phyloP scores from a whole-genome alignment of 2,888 invertebrate genomes.

The Allophyes oxyacanthae region DNA sequence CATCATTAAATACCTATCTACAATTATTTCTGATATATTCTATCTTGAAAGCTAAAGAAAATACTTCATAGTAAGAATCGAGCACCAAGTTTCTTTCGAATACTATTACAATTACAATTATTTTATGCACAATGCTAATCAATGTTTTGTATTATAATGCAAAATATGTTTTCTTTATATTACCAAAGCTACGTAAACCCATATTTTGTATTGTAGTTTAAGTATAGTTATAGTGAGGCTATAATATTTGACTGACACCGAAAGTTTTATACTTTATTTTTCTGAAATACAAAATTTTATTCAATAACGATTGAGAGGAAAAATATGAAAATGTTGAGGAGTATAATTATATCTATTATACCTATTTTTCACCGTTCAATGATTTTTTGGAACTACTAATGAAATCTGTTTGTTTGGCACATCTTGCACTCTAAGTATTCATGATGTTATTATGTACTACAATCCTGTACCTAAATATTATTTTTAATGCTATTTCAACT shows the following conservation, averaged over 20 bases:
- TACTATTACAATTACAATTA: no score
- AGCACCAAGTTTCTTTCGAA: conserved; percentile 21
- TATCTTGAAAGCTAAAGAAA: conserved; percentile 4
- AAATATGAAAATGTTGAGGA: conserved; percentile 2
- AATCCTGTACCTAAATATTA: conserved; percentile 8
- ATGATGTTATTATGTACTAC: conserved; percentile 20
- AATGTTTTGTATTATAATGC: conserved; percentile 39
- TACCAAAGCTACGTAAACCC: conserved; percentile 70
- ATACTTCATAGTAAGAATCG: conserved; percentile 3
- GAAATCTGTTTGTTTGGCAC: conserved; percentile 13
- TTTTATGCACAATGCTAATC: conserved; percentile 34
- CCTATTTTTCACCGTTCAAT: conserved; percentile 2
- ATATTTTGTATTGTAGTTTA: conserved; percentile 59
- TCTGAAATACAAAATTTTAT: conserved; percentile 12
- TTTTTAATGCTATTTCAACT: conserved; percentile 32
- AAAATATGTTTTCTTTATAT: conserved; percentile 51
- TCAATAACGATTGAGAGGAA: conserved; percentile 3
- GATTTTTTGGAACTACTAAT: conserved; percentile 13
- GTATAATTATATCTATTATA: background rate
- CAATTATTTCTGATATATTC: conserved; percentile 10
- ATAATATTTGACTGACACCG: conserved; percentile 70
- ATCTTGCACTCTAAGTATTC: conserved; percentile 16
- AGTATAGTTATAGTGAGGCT: conserved; percentile 66
- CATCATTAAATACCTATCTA: conserved; percentile 12
- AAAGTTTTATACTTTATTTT: conserved; percentile 41